Conservation (phyloP, 2,888 invertebrate species). For the Ariolimax columbianus region DNA sequence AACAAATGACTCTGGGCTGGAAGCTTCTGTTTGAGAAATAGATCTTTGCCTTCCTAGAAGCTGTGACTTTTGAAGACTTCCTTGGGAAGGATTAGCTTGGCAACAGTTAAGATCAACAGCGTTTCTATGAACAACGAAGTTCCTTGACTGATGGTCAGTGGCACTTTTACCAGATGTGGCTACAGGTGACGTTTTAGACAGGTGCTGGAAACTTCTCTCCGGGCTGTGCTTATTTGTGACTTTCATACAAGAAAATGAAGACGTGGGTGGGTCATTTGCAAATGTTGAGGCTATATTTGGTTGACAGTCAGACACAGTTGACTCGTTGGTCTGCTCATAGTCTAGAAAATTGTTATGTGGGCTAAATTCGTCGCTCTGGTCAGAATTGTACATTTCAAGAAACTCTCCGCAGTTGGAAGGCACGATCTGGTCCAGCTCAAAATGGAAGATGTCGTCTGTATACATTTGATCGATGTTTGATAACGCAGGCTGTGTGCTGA, state of each 20-base stretch:
- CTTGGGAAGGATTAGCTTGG: not conserved
- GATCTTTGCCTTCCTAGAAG: not conserved
- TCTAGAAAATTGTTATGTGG: not conserved
- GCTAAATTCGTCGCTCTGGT: constrained; percentile 12
- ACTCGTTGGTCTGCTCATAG: not conserved
- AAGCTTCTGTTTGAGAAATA: not conserved
- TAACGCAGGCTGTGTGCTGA: not conserved
- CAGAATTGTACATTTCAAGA: constrained; percentile 7
- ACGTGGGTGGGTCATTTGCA: not conserved
- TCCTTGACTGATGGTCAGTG: not conserved
- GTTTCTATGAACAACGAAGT: not conserved
- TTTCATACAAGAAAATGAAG: not conserved
- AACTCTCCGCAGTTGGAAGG: constrained; percentile 47
- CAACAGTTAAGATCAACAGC: not conserved
- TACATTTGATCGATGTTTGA: constrained; percentile 39
- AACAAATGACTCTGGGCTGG: not conserved
- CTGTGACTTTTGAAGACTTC: not conserved
- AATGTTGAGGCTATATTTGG: not conserved
- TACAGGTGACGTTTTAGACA: too few species aligned
- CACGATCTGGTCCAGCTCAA: constrained; percentile 54
- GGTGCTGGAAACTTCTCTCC: not conserved
- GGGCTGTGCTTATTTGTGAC: too few species aligned
- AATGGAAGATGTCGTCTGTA: constrained; percentile 50
- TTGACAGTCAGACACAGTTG: not conserved
- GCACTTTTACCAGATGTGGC: not conserved